A percentile compares a stretch with the other conserved stretches of the same genome.
phyloP scores from a whole-genome alignment of 2,113 vertebrate species.

The Microtus pennsylvanicus region DNA sequence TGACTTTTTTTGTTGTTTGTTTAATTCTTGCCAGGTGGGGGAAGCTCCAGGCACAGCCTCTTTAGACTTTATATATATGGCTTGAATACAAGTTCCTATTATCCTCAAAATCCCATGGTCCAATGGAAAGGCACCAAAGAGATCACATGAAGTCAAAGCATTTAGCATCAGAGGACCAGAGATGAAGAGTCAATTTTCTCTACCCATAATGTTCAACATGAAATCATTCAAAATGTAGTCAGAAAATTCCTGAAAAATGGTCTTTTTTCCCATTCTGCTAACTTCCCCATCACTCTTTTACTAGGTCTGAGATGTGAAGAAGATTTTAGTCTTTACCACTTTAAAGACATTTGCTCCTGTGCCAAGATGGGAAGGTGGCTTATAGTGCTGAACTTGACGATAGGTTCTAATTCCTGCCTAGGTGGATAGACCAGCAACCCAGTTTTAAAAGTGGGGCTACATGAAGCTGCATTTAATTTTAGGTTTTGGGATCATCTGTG shows the following conservation, averaged over 20 bases:
- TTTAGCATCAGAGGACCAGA: not conserved
- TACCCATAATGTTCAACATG: not conserved
- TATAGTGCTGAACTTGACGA: not conserved
- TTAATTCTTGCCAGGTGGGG: not conserved
- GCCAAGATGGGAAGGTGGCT: not conserved
- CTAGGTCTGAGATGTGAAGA: not conserved
- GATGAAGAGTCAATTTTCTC: not conserved
- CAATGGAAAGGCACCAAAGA: not conserved
- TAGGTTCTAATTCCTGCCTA: not conserved
- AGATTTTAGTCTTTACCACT: too few relatives aligned
- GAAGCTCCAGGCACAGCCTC: not conserved
- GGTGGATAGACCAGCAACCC: not conserved
- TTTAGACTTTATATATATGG: not conserved
- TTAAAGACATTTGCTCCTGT: not conserved
- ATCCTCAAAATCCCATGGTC: not conserved
- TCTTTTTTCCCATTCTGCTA: not conserved
- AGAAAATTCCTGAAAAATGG: not conserved
- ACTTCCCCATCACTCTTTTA: not conserved
- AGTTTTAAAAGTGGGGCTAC: not conserved
- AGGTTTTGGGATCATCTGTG: not conserved
- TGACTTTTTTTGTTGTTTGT: not conserved
- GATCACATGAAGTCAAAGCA: not conserved
- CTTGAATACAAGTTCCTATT: not conserved
- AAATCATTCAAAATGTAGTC: not conserved
- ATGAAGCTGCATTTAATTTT: not conserved